Conservation (phyloP, 2,888 invertebrate genomes). For the Hypomecis atomaria region DNA sequence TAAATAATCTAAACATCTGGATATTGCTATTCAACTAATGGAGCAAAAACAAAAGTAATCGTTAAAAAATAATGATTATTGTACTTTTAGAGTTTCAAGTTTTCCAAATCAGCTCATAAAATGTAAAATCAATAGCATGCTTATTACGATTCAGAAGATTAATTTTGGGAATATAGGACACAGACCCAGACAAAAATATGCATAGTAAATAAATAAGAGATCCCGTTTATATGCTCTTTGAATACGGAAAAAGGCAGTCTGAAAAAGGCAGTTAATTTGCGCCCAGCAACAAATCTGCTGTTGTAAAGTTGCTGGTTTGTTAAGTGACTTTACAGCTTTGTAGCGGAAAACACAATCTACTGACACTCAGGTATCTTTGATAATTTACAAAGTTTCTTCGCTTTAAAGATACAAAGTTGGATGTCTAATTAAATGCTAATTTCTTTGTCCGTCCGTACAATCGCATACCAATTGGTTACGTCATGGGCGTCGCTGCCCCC, state of each 20-base stretch:
- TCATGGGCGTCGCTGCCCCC: slow-evolving; percentile 64
- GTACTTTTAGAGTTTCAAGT: no score
- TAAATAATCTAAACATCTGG: no score
- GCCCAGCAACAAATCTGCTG: slow-evolving; percentile 14
- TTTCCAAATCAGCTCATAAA: no score
- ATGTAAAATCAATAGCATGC: no score
- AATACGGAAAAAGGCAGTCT: not conserved
- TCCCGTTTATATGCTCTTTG: not conserved
- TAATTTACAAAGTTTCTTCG: slow-evolving; percentile 27
- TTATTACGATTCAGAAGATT: no score
- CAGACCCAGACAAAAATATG: no score
- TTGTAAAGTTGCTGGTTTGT: slow-evolving; percentile 14
- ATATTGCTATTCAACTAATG: no score
- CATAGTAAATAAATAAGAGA: no score
- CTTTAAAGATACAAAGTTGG: slow-evolving; percentile 37
- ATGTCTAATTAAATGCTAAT: slow-evolving; percentile 55
- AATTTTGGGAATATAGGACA: no score
- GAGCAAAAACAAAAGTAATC: not conserved
- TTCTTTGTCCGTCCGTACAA: slow-evolving; percentile 68
- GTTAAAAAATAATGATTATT: no score
- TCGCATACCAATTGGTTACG: slow-evolving; percentile 76
- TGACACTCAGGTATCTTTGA: slow-evolving; percentile 17
- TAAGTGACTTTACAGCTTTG: slow-evolving; percentile 20
- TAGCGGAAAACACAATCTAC: slow-evolving; percentile 7
- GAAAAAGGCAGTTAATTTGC: not conserved